These are phyloP conservation scores for Nemapogon koenigi DNA, from an alignment of 2,888 invertebrate species.

Conservation along the genomic window DNA sequence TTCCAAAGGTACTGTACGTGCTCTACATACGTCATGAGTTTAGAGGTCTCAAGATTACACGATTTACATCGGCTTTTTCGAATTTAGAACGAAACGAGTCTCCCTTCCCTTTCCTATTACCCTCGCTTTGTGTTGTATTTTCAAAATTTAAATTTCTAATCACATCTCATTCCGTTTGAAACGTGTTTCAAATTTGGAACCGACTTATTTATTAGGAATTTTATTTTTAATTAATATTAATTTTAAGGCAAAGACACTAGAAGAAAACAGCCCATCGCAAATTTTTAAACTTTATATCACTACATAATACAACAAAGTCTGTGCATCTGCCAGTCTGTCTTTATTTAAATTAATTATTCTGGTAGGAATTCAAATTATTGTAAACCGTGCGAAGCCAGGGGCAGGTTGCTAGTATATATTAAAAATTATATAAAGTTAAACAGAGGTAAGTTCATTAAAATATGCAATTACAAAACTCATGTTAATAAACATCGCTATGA, in stretches of 20 bases:
- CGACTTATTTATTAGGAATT: not conserved
- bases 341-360: no score
- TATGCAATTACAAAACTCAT: not conserved
- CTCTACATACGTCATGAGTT: constrained; percentile 55
- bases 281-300: no score
- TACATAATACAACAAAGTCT: no score
- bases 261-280: no score
- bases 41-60: constrained; percentile 58
- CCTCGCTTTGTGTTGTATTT: constrained; percentile 41
- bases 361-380: no score
- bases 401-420: no score
- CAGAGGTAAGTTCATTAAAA: no score
- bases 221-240: not conserved
- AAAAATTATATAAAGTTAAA: no score
- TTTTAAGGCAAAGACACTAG: not conserved
- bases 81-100: constrained; percentile 39
- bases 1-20: constrained; percentile 39
- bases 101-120: no score
- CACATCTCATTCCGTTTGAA: no score
- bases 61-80: constrained; percentile 58
- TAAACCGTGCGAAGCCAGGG: no score
- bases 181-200: not conserved
- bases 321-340: no score
- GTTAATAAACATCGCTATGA: constrained; percentile 10
- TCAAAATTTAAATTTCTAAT: constrained; percentile 50